phyloP scores from a whole-genome alignment of 2,888 invertebrate species.

The Congeria kusceri region DNA sequence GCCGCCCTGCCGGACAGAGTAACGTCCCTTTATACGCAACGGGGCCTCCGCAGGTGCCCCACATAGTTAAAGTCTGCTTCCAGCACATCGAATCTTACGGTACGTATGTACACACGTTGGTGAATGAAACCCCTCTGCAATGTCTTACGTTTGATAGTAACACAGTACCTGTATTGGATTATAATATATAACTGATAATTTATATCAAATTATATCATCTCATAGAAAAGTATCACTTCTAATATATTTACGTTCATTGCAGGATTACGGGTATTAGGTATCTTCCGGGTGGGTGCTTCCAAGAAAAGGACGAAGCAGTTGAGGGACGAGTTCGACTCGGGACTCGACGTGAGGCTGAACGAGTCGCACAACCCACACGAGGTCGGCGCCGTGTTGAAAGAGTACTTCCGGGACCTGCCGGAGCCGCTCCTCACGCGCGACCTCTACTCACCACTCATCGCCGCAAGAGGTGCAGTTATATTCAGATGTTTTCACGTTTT shows the following conservation, averaged over 20 bases:
- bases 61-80: conserved; percentile 92
- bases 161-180: too few species aligned
- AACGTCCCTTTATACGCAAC: conserved; percentile 64
- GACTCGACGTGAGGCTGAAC: conserved; percentile 88
- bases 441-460: conserved; percentile 95
- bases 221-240: not conserved
- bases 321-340: conserved; percentile 95
- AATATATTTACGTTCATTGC: conserved; percentile 31
- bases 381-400: conserved; percentile 96
- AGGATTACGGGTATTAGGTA: conserved; percentile 92
- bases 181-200: too few species aligned
- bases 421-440: conserved; percentile 96
- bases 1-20: conserved; percentile 64
- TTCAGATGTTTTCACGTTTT: too few species aligned
- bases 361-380: conserved; percentile 96
- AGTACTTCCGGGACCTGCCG: conserved; percentile 96
- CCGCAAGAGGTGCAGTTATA: conserved; percentile 93
- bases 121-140: too few species aligned
- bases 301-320: conserved; percentile 97
- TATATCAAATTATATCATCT: too few species aligned
- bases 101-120: conserved; percentile 50
- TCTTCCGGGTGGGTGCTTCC: conserved; percentile 96
- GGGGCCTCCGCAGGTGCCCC: conserved; percentile 88
- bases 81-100: conserved; percentile 93
- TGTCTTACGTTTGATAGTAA: too few species aligned